Evolutionary conservation across 2,113 vertebrate species (phyloP).

Genomic region (Alosa alosa): DNA sequence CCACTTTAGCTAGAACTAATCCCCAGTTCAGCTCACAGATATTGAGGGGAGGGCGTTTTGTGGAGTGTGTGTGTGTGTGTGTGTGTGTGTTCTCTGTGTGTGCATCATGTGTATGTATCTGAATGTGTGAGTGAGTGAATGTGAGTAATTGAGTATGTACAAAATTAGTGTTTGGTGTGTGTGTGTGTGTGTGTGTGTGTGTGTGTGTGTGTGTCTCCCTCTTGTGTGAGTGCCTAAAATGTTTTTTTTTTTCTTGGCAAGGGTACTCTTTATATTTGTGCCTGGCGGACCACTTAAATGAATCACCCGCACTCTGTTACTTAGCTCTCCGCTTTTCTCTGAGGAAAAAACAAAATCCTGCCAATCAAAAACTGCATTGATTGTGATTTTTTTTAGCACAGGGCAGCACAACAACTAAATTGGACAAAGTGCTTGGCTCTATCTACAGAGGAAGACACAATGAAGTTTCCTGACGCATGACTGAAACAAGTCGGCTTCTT

Average conservation of each 20-base stretch:
- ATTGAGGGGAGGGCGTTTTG: neutral
- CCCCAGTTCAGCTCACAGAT: neutral
- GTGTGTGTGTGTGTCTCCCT: neutral
- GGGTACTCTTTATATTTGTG: neutral
- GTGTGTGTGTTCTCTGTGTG: neutral
- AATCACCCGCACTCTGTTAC: neutral
- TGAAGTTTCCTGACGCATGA: neutral
- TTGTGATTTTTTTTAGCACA: neutral
- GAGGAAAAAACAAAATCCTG: neutral
- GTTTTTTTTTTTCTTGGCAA: neutral
- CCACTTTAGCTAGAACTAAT: neutral
- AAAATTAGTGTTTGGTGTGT: too few relatives aligned
- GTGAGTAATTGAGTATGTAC: too few relatives aligned
- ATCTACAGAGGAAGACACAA: neutral
- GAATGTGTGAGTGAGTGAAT: neutral
- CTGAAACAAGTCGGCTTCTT: neutral
- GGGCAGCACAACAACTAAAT: neutral
- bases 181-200: neutral
- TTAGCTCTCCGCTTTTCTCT: neutral
- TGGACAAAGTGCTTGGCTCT: neutral
- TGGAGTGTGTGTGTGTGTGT: neutral
- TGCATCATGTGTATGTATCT: too few relatives aligned
- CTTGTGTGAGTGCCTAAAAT: neutral
- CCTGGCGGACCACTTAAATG: neutral
- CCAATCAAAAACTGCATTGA: neutral